These are phyloP conservation scores for Prionailurus viverrinus DNA, from an alignment of 2,113 vertebrate species.

Conservation along the genomic window DNA sequence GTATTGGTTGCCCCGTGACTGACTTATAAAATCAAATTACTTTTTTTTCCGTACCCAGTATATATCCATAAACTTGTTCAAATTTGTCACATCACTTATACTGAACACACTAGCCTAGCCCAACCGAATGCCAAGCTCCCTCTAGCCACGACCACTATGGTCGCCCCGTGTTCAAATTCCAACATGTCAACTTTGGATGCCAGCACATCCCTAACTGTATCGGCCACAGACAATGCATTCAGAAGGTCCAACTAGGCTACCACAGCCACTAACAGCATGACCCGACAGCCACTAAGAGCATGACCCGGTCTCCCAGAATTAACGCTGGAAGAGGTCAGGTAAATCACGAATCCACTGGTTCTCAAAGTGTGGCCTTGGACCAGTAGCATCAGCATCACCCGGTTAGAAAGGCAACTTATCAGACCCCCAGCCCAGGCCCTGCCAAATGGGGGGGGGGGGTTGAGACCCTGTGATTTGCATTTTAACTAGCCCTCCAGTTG, in stretches of 20 bases:
- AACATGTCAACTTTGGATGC: not conserved
- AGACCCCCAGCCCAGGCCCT: fast-evolving
- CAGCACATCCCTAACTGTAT: not conserved
- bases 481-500: not conserved
- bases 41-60: not conserved
- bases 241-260: not conserved
- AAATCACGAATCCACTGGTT: not conserved
- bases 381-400: too few species aligned
- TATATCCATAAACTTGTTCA: not conserved
- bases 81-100: not conserved
- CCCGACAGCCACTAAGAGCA: not conserved
- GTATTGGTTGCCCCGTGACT: not conserved
- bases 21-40: not conserved
- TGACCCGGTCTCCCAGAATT: not conserved
- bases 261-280: not conserved
- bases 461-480: not conserved
- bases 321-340: not conserved
- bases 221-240: not conserved
- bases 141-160: not conserved
- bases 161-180: not conserved
- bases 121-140: not conserved
- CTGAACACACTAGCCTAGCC: not conserved
- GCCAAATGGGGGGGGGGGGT: too few species aligned
- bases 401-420: not conserved
- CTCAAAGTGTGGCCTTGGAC: not conserved